Percentiles rank a stretch among this genome's conserved stretches.
phyloP scores from a whole-genome alignment of 1,140 invertebrate species.

The Globodera rostochiensis region DNA sequence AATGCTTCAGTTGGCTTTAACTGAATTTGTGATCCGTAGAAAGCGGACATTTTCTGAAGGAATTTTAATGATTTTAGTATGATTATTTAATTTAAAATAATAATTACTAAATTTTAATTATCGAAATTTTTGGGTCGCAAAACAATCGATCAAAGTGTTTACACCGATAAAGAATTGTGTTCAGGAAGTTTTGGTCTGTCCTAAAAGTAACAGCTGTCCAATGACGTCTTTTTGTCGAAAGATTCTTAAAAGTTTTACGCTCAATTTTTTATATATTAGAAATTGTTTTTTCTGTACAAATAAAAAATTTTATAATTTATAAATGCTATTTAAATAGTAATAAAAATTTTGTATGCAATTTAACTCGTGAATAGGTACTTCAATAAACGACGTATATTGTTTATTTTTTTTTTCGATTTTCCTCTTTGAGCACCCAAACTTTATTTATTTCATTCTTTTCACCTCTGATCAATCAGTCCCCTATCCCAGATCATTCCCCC shows the following conservation, averaged over 20 bases:
- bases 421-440: too few relatives aligned
- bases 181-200: neutral
- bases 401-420: too few relatives aligned
- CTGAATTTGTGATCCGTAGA: neutral
- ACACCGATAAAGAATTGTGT: neutral
- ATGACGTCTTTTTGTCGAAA: neutral
- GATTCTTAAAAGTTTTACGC: too few relatives aligned
- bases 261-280: too few relatives aligned
- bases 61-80: neutral
- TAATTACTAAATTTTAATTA: neutral
- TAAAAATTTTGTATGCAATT: too few relatives aligned
- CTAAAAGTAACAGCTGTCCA: neutral
- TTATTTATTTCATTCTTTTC: neutral
- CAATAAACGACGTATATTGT: too few relatives aligned
- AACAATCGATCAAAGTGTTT: neutral
- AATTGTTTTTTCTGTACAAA: too few relatives aligned
- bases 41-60: conserved; percentile 2
- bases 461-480: neutral
- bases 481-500: neutral
- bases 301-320: too few relatives aligned
- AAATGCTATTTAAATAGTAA: too few relatives aligned
- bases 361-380: too few relatives aligned
- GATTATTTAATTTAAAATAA: neutral
- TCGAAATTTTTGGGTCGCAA: neutral
- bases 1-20: conserved; percentile 18